phyloP scores from a whole-genome alignment of 2,113 vertebrate species.

The Turdus rufiventris region DNA sequence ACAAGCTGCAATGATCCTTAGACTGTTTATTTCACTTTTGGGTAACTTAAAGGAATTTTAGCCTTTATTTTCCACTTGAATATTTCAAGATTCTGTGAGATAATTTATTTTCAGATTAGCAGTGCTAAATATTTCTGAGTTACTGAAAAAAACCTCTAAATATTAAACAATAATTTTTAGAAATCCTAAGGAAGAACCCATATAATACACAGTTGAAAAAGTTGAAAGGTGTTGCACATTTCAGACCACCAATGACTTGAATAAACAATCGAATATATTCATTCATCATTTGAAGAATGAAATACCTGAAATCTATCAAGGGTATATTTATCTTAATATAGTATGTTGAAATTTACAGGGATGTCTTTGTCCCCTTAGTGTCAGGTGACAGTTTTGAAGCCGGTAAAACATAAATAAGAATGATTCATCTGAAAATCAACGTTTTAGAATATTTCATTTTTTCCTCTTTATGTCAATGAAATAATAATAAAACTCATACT shows the following conservation, averaged over 20 bases:
- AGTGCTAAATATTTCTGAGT: constrained; percentile 1
- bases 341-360: background rate
- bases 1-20: constrained; percentile 30
- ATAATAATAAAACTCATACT: background rate
- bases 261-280: background rate
- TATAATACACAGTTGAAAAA: background rate
- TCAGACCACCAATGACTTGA: background rate
- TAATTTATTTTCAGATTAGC: constrained; percentile 8
- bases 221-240: background rate
- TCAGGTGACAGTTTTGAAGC: background rate
- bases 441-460: background rate
- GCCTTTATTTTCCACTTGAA: constrained; percentile 43
- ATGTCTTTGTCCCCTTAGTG: background rate
- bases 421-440: background rate
- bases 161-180: constrained; percentile 12
- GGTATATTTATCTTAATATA: background rate
- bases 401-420: background rate
- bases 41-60: constrained; percentile 35
- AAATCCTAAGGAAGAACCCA: background rate
- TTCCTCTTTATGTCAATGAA: background rate
- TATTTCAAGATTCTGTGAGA: constrained; percentile 17
- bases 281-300: background rate
- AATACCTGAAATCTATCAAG: background rate
- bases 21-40: constrained; percentile 10
- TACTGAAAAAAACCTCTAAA: constrained; percentile 21